Evolutionary conservation across 2,888 invertebrate genomes (phyloP).

Genomic region (Ceramica pisi): DNA sequence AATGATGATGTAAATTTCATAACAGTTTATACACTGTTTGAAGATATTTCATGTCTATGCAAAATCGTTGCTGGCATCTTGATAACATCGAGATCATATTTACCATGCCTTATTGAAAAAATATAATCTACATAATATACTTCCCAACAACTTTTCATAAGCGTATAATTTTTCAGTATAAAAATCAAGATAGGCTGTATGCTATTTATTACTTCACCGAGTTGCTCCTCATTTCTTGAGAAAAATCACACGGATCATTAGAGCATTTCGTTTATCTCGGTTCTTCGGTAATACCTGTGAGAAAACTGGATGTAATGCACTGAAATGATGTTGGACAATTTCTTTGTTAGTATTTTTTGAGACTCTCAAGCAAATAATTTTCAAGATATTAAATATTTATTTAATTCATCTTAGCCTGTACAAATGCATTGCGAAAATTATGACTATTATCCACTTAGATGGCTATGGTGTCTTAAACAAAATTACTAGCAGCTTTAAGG

Average conservation of each 20-base stretch:
- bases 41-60: background rate
- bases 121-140: background rate
- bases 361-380: too few relatives aligned
- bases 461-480: background rate
- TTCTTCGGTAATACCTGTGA: conserved; percentile 55
- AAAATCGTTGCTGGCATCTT: background rate
- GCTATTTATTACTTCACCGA: conserved; percentile 33
- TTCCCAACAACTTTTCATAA: background rate
- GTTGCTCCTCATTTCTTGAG: conserved; percentile 47
- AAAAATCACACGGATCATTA: conserved; percentile 60
- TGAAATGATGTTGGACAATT: conserved; percentile 19
- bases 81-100: background rate
- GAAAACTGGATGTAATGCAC: conserved; percentile 37
- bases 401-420: too few relatives aligned
- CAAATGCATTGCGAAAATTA: background rate
- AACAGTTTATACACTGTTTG: background rate
- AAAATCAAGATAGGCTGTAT: conserved; percentile 8
- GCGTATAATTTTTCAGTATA: background rate
- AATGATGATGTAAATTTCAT: conserved; percentile 1
- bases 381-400: too few relatives aligned
- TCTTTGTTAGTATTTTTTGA: conserved; percentile 1
- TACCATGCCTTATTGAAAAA: background rate
- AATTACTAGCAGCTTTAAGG: background rate
- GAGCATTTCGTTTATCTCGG: conserved; percentile 48
- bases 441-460: background rate